phyloP scores from a whole-genome alignment of 2,797 vertebrate genomes.

The Bradypus variegatus region DNA sequence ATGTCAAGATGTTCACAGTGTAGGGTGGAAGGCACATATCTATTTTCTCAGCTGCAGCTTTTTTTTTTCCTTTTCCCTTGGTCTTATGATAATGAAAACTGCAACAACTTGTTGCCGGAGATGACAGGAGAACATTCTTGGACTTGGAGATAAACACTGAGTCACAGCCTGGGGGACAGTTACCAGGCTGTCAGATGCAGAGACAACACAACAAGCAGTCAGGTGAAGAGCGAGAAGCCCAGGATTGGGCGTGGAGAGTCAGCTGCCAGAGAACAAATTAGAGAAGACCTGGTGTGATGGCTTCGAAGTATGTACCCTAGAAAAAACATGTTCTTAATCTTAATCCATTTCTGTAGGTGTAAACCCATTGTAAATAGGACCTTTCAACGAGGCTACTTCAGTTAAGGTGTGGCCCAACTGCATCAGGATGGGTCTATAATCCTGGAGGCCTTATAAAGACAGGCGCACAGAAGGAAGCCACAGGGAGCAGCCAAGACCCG shows the following conservation, averaged over 20 bases:
- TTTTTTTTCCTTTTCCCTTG: neutral
- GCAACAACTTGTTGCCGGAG: slow-evolving; percentile 63
- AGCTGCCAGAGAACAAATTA: neutral
- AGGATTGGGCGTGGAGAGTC: neutral
- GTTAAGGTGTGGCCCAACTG: too few relatives aligned
- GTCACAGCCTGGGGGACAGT: slow-evolving; percentile 30
- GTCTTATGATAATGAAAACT: slow-evolving; percentile 68
- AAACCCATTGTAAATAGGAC: too few relatives aligned
- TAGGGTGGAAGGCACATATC: slow-evolving; percentile 69
- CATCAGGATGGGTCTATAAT: too few relatives aligned
- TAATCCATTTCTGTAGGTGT: too few relatives aligned
- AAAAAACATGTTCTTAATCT: too few relatives aligned
- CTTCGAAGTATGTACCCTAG: too few relatives aligned
- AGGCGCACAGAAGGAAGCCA: too few relatives aligned
- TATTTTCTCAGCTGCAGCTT: slow-evolving; percentile 67
- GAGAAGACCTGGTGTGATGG: neutral
- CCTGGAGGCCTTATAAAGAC: too few relatives aligned
- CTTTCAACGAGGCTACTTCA: too few relatives aligned
- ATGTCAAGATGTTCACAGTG: slow-evolving; percentile 78
- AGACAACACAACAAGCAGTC: rapidly evolving
- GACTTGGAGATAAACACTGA: slow-evolving; percentile 55
- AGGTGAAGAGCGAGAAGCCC: neutral
- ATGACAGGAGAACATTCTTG: slow-evolving; percentile 53
- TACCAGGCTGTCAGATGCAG: neutral
- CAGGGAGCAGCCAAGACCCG: too few relatives aligned